phyloP scores from a whole-genome alignment of 2,888 invertebrate genomes.

The Trypoxylon attenuatum region DNA sequence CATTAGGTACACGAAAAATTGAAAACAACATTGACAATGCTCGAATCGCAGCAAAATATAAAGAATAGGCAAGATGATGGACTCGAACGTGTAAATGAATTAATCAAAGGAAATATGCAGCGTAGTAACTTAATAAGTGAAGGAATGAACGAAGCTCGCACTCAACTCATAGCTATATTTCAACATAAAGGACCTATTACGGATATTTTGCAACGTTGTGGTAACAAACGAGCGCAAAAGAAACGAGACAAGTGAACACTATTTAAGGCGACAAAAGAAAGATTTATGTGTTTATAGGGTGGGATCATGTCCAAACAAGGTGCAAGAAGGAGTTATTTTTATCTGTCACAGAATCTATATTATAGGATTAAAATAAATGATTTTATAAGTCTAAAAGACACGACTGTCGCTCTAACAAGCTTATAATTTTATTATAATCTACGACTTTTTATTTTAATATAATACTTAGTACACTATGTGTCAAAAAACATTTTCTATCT shows the following conservation, averaged over 20 bases:
- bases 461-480: conserved; percentile 40
- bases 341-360: conserved; percentile 67
- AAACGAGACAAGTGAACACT: conserved; percentile 84
- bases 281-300: conserved; percentile 30
- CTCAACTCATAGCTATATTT: conserved; percentile 91
- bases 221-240: conserved; percentile 93
- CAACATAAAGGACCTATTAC: conserved; percentile 92
- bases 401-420: conserved; percentile 52
- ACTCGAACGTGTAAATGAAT: conserved; percentile 70
- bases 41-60: conserved; percentile 67
- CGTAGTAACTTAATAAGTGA: conserved; percentile 94
- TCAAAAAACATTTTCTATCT: conserved; percentile 29
- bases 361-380: conserved; percentile 65
- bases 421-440: conserved; percentile 57
- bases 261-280: conserved; percentile 10
- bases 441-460: conserved; percentile 59
- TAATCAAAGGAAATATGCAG: conserved; percentile 92
- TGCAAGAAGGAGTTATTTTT: conserved; percentile 60
- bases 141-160: conserved; percentile 91
- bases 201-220: conserved; percentile 92
- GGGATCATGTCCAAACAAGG: conserved; percentile 31
- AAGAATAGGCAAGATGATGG: conserved; percentile 66
- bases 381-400: conserved; percentile 64
- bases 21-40: conserved; percentile 67
- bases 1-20: conserved; percentile 69